Conservation (phyloP, 2,888 invertebrate genomes). For the Stenolophus ochropezus region DNA sequence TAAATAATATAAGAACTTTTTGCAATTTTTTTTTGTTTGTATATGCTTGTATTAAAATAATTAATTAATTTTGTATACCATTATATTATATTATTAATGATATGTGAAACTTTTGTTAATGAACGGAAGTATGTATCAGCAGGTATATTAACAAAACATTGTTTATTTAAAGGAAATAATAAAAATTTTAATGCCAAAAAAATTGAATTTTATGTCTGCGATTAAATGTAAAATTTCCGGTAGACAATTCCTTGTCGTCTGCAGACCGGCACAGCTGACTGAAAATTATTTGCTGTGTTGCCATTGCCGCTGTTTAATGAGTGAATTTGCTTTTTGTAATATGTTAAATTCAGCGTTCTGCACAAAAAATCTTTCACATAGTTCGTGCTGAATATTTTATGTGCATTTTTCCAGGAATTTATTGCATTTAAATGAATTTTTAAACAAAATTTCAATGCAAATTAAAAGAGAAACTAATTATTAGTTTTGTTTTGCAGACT, state of each 20-base stretch:
- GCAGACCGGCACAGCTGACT: slow-evolving; percentile 23
- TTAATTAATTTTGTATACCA: too few relatives aligned
- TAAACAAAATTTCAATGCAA: background rate
- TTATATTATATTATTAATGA: too few relatives aligned
- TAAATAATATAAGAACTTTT: too few relatives aligned
- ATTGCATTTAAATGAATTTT: slow-evolving; percentile 6
- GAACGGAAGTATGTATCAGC: too few relatives aligned
- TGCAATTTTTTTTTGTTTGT: too few relatives aligned
- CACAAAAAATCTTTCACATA: slow-evolving; percentile 18
- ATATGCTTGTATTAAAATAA: too few relatives aligned
- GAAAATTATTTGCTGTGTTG: slow-evolving; percentile 14
- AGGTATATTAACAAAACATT: background rate
- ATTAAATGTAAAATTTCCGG: slow-evolving; percentile 48
- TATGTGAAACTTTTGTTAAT: too few relatives aligned
- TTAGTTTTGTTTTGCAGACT: background rate
- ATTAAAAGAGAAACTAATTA: background rate
- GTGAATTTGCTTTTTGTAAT: slow-evolving; percentile 37
- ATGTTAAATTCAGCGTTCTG: slow-evolving; percentile 30
- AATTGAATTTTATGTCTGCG: background rate
- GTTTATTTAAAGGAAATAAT: slow-evolving; percentile 7
- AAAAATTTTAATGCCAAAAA: slow-evolving; percentile 15
- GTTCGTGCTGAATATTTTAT: slow-evolving; percentile 13
- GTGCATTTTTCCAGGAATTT: background rate
- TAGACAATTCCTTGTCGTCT: slow-evolving; percentile 12
- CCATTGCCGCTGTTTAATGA: slow-evolving; percentile 32